These are phyloP conservation scores for Condylura cristata DNA, from an alignment of 2,113 vertebrate species.

Conservation along the genomic window DNA sequence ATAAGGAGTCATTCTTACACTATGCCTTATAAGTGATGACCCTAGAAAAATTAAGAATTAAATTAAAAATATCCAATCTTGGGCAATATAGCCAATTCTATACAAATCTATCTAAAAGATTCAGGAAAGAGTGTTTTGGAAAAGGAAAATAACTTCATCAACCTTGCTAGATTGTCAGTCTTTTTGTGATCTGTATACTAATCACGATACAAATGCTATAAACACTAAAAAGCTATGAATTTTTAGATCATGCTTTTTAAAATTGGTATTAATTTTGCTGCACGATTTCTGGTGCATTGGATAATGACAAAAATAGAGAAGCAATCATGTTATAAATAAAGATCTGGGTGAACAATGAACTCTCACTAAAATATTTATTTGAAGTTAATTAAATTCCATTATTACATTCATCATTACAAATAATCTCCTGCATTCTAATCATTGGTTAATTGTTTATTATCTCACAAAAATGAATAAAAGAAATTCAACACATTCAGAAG, in stretches of 20 bases:
- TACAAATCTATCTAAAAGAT: neutral
- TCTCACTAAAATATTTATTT: conserved; percentile 74
- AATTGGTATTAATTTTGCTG: neutral
- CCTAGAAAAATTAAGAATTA: conserved; percentile 38
- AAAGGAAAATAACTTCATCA: conserved; percentile 58
- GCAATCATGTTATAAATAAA: conserved; percentile 59
- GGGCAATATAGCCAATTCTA: neutral
- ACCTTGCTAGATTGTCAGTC: conserved; percentile 2
- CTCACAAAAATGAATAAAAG: conserved; percentile 48
- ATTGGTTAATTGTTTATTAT: conserved; percentile 71
- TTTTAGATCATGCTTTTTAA: conserved; percentile 32
- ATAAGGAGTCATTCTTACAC: conserved; percentile 22
- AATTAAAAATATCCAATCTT: neutral
- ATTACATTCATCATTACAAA: conserved; percentile 69
- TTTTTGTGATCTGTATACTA: conserved; percentile 22
- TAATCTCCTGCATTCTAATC: conserved; percentile 57
- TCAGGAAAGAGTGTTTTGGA: conserved; percentile 19
- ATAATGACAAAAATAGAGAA: conserved; percentile 57
- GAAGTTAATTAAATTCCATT: conserved; percentile 72
- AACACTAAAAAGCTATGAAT: neutral
- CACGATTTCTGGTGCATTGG: neutral
- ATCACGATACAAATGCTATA: neutral
- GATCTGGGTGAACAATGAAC: conserved; percentile 52
- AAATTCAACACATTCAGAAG: conserved; percentile 38
- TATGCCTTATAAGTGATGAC: neutral